These are phyloP conservation scores for Atta texana DNA, from an alignment of 1,140 invertebrate species.

Conservation along the genomic window DNA sequence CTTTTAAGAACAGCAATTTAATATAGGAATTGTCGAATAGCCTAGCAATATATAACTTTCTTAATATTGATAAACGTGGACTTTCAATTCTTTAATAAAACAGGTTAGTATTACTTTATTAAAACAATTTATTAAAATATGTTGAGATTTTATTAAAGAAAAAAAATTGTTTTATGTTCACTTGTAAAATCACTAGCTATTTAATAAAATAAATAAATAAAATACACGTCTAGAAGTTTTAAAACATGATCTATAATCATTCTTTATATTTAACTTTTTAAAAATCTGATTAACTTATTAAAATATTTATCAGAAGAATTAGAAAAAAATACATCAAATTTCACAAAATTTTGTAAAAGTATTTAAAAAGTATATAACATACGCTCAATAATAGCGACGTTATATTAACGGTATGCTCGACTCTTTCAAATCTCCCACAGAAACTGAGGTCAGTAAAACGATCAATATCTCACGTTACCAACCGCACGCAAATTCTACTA, in stretches of 20 bases:
- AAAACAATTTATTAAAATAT: neutral
- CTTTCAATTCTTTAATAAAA: neutral
- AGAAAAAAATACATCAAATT: neutral
- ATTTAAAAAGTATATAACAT: neutral
- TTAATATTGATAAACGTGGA: neutral
- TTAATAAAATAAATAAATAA: neutral
- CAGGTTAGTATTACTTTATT: neutral
- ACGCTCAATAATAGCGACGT: neutral
- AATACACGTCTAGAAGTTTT: neutral
- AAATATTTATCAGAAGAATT: neutral
- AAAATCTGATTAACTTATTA: neutral
- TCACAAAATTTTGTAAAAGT: neutral
- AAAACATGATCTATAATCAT: neutral
- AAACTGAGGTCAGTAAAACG: neutral
- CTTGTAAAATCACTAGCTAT: neutral
- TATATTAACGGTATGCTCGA: too few species aligned
- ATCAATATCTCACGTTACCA: conserved; percentile 29
- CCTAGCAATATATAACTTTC: neutral
- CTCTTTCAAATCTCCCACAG: conserved; percentile 41
- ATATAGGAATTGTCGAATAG: neutral
- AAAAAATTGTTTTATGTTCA: neutral
- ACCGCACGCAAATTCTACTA: neutral
- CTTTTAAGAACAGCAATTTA: neutral
- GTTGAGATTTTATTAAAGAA: neutral
- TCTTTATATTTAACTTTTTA: neutral